Conservation (phyloP, 2,888 invertebrate species). For the Calameuta filiformis region DNA sequence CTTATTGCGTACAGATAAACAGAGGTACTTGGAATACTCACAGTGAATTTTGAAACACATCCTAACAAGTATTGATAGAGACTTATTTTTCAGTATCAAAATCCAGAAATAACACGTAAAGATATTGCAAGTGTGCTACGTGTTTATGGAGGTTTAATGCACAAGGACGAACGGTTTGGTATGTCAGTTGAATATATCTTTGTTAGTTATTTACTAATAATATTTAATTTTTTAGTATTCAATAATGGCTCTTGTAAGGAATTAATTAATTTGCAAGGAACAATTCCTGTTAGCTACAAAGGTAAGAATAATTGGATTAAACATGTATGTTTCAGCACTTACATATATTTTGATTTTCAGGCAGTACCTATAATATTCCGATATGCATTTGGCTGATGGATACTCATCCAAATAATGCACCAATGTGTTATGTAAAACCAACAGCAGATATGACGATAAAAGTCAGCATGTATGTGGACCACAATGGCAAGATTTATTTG, state of each 20-base stretch:
- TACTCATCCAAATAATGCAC: slow-evolving; percentile 96
- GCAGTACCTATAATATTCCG: slow-evolving; percentile 92
- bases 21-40: not conserved
- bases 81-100: slow-evolving; percentile 73
- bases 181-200: slow-evolving; percentile 51
- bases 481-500: slow-evolving; percentile 94
- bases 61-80: slow-evolving; percentile 24
- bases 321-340: not conserved
- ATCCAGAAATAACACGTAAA: slow-evolving; percentile 74
- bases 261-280: slow-evolving; percentile 87
- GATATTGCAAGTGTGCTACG: slow-evolving; percentile 76
- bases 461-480: slow-evolving; percentile 93
- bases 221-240: slow-evolving; percentile 73
- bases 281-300: slow-evolving; percentile 92
- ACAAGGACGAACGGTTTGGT: slow-evolving; percentile 78
- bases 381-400: slow-evolving; percentile 96
- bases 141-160: slow-evolving; percentile 75
- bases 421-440: slow-evolving; percentile 94
- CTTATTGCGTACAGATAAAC: slow-evolving; percentile 9
- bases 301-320: slow-evolving; percentile 67
- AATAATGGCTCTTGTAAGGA: slow-evolving; percentile 87
- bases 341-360: slow-evolving; percentile 61
- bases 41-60: not conserved
- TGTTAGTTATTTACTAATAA: not conserved
- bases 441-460: slow-evolving; percentile 96